Conservation (phyloP, 2,797 vertebrate genomes). For the Sebastiscus albofasciatus region DNA sequence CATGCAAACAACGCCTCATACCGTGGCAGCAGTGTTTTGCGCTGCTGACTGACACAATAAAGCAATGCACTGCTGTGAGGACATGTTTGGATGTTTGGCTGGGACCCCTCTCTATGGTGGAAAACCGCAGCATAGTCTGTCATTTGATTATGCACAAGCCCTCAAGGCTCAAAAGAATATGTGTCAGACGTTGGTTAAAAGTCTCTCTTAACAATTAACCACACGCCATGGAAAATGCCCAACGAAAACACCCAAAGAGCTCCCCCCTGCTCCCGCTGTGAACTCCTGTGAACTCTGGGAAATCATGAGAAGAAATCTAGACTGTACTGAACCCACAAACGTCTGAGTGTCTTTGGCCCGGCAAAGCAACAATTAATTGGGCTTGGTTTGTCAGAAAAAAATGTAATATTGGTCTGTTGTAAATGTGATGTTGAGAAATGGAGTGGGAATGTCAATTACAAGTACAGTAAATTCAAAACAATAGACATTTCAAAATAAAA, state of each 20-base stretch:
- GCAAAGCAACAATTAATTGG: conserved; percentile 73
- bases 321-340: conserved; percentile 66
- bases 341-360: conserved; percentile 67
- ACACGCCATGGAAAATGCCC: conserved; percentile 78
- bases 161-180: conserved; percentile 72
- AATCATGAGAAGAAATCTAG: conserved; percentile 74
- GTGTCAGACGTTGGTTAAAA: conserved; percentile 79
- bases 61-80: conserved; percentile 48
- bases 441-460: conserved; percentile 61
- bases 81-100: conserved; percentile 59
- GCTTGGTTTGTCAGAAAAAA: conserved; percentile 52
- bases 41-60: conserved; percentile 60
- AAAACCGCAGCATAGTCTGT: conserved; percentile 53
- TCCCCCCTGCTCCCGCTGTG: conserved; percentile 63
- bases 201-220: conserved; percentile 82
- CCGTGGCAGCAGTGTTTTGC: conserved; percentile 34
- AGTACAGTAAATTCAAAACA: conserved; percentile 57
- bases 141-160: conserved; percentile 71
- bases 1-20: conserved; percentile 56
- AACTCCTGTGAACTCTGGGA: conserved; percentile 73
- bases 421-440: conserved; percentile 66
- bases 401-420: conserved; percentile 48
- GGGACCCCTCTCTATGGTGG: conserved; percentile 60
- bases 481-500: conserved; percentile 40
- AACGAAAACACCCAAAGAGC: conserved; percentile 73